These are phyloP conservation scores for Dipus sagitta DNA, from an alignment of 2,797 vertebrate species.

Conservation along the genomic window DNA sequence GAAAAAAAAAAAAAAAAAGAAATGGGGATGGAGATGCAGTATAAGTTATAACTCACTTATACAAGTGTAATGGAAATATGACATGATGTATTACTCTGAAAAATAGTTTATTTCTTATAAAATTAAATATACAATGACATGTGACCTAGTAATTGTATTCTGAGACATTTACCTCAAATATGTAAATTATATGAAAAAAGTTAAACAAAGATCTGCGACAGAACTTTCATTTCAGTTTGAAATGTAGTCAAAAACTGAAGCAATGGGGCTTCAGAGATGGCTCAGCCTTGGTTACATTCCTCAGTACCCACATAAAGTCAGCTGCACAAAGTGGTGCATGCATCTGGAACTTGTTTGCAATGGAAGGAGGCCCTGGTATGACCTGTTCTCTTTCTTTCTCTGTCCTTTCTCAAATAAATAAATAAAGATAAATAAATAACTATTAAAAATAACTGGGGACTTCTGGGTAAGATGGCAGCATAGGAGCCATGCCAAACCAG, in stretches of 20 bases:
- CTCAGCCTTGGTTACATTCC: too few species aligned
- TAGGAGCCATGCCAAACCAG: too few species aligned
- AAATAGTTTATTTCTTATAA: not conserved
- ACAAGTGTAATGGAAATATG: not conserved
- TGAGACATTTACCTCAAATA: not conserved
- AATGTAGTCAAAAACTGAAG: not conserved
- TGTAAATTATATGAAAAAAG: not conserved
- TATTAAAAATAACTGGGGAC: too few species aligned
- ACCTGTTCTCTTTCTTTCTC: too few species aligned
- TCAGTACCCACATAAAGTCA: too few species aligned
- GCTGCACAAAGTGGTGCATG: too few species aligned
- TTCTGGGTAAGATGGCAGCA: too few species aligned
- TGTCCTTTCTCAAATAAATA: too few species aligned
- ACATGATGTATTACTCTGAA: not conserved
- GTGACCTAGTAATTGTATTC: not conserved
- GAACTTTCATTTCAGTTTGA: not conserved
- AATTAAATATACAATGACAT: not conserved
- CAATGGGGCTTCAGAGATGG: not conserved
- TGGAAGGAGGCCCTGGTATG: too few species aligned
- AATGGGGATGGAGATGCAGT: not conserved
- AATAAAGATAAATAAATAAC: too few species aligned
- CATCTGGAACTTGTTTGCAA: too few species aligned
- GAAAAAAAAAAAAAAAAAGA: too few species aligned
- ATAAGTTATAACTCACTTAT: not conserved
- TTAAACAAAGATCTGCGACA: not conserved